Percentiles rank a stretch among this genome's conserved stretches.
These are phyloP conservation scores for Macrostomum cliftonense DNA, from an alignment of 2,888 invertebrate species.

Conservation along the genomic window DNA sequence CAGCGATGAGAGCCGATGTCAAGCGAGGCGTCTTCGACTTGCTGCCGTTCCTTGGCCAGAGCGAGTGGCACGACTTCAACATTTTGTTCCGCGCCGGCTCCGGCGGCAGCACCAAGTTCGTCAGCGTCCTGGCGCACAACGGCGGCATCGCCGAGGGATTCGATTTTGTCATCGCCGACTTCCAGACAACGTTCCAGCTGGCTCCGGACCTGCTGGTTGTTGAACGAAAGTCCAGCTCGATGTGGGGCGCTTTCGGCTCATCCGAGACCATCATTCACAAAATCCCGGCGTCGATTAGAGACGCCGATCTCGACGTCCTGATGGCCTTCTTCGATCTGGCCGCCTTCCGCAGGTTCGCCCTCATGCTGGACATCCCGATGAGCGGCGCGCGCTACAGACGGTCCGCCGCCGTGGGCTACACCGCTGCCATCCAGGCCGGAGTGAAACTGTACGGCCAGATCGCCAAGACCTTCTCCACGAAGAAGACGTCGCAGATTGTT, in stretches of 20 bases:
- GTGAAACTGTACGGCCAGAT: conserved; percentile 2
- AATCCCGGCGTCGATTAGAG: neutral
- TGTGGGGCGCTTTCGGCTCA: conserved; percentile 1
- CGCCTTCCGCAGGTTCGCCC: conserved; percentile 1
- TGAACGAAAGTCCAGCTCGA: neutral
- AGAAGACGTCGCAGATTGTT: neutral
- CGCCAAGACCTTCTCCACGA: conserved; percentile 1
- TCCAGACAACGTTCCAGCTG: neutral
- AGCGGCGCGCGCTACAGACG: neutral
- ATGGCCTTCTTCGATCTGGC: conserved; percentile 1
- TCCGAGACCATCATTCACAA: conserved; percentile 1
- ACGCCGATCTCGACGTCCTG: neutral
- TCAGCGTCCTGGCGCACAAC: conserved; percentile 3
- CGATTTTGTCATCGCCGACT: conserved; percentile 3
- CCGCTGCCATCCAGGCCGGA: neutral
- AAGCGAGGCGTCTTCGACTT: conserved; percentile 1
- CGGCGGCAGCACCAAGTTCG: neutral
- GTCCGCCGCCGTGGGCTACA: neutral
- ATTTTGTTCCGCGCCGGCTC: neutral
- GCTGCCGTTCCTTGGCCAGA: neutral
- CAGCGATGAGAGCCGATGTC: neutral
- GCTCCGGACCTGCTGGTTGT: conserved; percentile 3
- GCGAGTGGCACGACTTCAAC: neutral
- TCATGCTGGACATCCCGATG: conserved; percentile 2
- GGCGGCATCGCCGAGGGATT: neutral